Base-by-base conservation (phyloP, 2,888 invertebrate genomes). In the Phengaris alcon region DNA sequence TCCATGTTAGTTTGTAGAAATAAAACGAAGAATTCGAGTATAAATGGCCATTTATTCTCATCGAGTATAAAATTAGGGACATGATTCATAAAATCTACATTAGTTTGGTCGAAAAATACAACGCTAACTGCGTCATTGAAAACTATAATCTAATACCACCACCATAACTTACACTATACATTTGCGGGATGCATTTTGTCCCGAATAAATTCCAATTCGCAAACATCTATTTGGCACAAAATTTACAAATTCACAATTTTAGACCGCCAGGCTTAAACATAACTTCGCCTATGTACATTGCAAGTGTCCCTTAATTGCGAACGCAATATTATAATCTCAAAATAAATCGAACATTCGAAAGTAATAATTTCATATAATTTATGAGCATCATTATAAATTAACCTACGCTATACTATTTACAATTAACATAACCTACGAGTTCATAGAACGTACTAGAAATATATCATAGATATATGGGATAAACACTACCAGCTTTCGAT, bases 401-500 rank as follows among this genome's bases (percentile, higher is more conserved):
- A 70, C 48, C 69, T 69, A 69, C 13, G 13, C 70, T 86, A 88
- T 86, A 88, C 2, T 35, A 35, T 90, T 87, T 91, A 92, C 89
- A 91, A 77, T 80, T 87, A 92, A 68, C 87, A 88, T 87, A 75
- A 85, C 73, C 88, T 92, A 92, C 86, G 88, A 90, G 98, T 98
- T 98, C 98, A 98, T 96, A 97, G 98, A 98, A 98, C 98, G 96
- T 98, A 98, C 97, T 94, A 94, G 93, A 95, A 95, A 97, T 97
- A 98, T 98, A 98, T 98, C 98, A 98, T 97, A 97, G 98, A 98
- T 98, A 98, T 98, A 98, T 98, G 97, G 97, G 97, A 96, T 96
- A 96, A 97, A 95, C 95, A 95, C 95, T 95, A 96, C 96, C 95
- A 94, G 94, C 93, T 94, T 92, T 92, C 91, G 83, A 87, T 87